These are phyloP conservation scores for Iphiclides podalirius DNA, from an alignment of 2,888 invertebrate species.

Conservation along the genomic window DNA sequence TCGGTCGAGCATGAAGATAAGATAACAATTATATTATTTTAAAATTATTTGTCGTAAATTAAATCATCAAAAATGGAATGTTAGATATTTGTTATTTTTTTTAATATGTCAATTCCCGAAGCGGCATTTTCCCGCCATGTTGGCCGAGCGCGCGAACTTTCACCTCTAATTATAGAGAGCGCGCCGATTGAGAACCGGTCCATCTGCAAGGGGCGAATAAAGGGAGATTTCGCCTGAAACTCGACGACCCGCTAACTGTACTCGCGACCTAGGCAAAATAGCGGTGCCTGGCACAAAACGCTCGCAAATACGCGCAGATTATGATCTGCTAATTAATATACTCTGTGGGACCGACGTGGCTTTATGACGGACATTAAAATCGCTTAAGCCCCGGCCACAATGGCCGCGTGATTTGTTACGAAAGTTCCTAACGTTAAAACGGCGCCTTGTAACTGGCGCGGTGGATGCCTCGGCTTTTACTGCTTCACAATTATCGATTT, in stretches of 20 bases:
- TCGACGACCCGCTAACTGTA: slow-evolving; percentile 2
- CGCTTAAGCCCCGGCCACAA: not conserved
- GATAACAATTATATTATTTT: too few species aligned
- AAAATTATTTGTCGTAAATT: too few species aligned
- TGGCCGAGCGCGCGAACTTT: slow-evolving; percentile 7
- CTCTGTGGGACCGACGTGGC: slow-evolving; percentile 3
- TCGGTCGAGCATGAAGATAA: too few species aligned
- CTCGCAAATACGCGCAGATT: slow-evolving; percentile 9
- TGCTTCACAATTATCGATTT: not conserved
- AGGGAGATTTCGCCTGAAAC: not conserved
- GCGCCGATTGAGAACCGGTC: not conserved
- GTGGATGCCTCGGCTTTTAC: not conserved
- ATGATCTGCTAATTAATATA: slow-evolving; percentile 30
- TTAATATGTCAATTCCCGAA: not conserved
- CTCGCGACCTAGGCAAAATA: not conserved
- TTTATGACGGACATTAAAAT: slow-evolving; percentile 17
- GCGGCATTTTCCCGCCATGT: slow-evolving; percentile 6
- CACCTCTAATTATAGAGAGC: slow-evolving; percentile 10
- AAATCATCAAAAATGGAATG: too few species aligned
- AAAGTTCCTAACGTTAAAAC: not conserved
- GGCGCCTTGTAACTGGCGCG: not conserved
- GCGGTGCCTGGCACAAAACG: slow-evolving; percentile 11
- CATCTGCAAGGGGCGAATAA: not conserved
- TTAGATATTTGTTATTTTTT: too few species aligned
- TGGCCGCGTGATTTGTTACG: not conserved